Conservation (phyloP, 1,140 invertebrate species). For the Aphaenogaster rudis region DNA sequence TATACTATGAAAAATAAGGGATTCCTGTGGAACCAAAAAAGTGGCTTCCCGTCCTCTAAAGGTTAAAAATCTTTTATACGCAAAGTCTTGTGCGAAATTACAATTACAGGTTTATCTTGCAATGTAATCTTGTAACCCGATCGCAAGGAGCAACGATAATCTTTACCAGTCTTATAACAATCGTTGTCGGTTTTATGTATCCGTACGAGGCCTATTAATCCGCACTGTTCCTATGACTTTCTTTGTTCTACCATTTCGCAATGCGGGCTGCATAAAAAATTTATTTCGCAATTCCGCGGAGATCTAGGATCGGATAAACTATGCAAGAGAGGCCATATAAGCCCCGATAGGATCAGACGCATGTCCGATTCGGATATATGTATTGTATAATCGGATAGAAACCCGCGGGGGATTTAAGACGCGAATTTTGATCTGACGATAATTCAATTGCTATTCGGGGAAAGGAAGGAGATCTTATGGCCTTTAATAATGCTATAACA, state of each 20-base stretch:
- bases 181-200: slow-evolving; percentile 10
- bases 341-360: slow-evolving; percentile 40
- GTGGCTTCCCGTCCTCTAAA: no score
- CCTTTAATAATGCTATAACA: not conserved
- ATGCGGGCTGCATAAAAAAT: slow-evolving; percentile 38
- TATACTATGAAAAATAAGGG: no score
- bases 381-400: slow-evolving; percentile 32
- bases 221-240: slow-evolving; percentile 17
- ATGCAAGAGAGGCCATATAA: slow-evolving; percentile 28
- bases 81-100: not conserved
- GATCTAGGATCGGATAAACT: slow-evolving; percentile 56
- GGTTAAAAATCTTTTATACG: not conserved
- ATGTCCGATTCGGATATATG: slow-evolving; percentile 38
- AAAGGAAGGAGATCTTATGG: not conserved
- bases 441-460: not conserved
- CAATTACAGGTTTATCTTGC: not conserved
- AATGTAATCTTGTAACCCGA: not conserved
- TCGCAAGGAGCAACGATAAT: not conserved
- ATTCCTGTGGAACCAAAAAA: no score
- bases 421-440: slow-evolving; percentile 23
- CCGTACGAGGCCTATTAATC: slow-evolving; percentile 22
- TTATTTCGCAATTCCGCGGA: slow-evolving; percentile 49
- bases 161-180: not conserved
- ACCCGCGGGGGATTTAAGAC: not conserved
- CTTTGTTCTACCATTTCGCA: slow-evolving; percentile 58